Base-by-base conservation (phyloP, 1,140 invertebrate genomes). In the Notospermus geniculatus region DNA sequence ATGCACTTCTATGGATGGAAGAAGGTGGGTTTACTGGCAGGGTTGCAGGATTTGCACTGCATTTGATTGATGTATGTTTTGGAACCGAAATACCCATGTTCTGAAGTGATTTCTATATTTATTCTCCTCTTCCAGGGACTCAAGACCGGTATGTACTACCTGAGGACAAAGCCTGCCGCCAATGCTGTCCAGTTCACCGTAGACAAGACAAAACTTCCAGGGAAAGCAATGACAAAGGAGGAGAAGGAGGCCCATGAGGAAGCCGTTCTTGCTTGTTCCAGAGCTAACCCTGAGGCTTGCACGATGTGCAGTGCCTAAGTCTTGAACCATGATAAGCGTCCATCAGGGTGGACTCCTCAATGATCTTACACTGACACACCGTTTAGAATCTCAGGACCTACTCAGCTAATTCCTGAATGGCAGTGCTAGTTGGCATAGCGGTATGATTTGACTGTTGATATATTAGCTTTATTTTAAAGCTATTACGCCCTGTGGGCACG, bases 1-100 rank as follows among this genome's bases (percentile, higher is more conserved):
- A 98, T 99, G 88, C 97, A 99, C 80, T 99, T 99, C 80, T 93
- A 95, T 81, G 93, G 91, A 0, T 99, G 97, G 97, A 91, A 93
- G 84, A 85, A 89, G 79, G 94, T 89, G 83, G 63, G 69, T 23
- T 13, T 17, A 29, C 23, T 53, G 23, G 11, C 23, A 17, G 15
- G 50, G 11, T 53, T 53, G 39, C 39, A 19, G 39, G 11, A 43
- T 43, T 43, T 43, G 19, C 19, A 11, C 11, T n/a, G n/a, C n/a
- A n/a, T n/a, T n/a, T n/a, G n/a, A n/a, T n/a, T n/a, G n/a, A n/a
- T n/a, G n/a, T n/a, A n/a, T n/a, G n/a, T n/a, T n/a, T n/a, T n/a
- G n/a, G n/a, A n/a, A n/a, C n/a, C n/a, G n/a, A n/a, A n/a, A n/a
- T n/a, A n/a, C n/a, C n/a, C n/a, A n/a, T n/a, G n/a, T n/a, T n/a